Conservation (phyloP, 1,140 invertebrate genomes). For the Drosophila takahashii region DNA sequence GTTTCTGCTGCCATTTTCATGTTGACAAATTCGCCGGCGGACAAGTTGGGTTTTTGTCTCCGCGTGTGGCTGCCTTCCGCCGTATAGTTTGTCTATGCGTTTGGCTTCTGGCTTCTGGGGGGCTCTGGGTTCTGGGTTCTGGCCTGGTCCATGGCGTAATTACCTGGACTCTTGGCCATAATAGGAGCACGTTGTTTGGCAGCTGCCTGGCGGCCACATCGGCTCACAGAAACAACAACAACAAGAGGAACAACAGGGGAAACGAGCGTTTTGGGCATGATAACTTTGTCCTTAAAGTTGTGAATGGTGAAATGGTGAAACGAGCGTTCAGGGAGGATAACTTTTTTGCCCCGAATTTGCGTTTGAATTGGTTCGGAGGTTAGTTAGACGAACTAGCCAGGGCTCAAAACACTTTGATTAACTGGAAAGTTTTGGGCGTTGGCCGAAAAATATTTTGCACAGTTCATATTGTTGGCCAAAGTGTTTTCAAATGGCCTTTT, state of each 20-base stretch:
- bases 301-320: conserved; percentile 28
- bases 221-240: conserved; percentile 15
- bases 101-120: conserved; percentile 53
- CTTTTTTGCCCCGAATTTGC: neutral
- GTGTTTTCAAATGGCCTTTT: neutral
- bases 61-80: conserved; percentile 1
- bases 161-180: conserved; percentile 70
- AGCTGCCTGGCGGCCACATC: conserved; percentile 47
- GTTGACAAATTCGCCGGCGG: conserved; percentile 74
- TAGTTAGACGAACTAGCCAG: conserved; percentile 19
- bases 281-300: conserved; percentile 38
- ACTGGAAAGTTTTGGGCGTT: conserved; percentile 17
- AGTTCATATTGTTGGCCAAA: conserved; percentile 10
- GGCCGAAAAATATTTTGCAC: conserved; percentile 8
- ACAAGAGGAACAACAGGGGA: neutral
- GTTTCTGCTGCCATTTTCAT: conserved; percentile 43
- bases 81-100: conserved; percentile 30
- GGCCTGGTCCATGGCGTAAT: conserved; percentile 52
- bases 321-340: conserved; percentile 10
- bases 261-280: conserved; percentile 44
- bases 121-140: conserved; percentile 35
- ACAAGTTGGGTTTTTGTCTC: conserved; percentile 60
- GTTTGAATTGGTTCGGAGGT: conserved; percentile 14
- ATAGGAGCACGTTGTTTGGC: conserved; percentile 69
- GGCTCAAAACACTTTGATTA: conserved; percentile 38